Conservation (phyloP, 1,140 invertebrate species). For the Armadillidium nasatum region DNA sequence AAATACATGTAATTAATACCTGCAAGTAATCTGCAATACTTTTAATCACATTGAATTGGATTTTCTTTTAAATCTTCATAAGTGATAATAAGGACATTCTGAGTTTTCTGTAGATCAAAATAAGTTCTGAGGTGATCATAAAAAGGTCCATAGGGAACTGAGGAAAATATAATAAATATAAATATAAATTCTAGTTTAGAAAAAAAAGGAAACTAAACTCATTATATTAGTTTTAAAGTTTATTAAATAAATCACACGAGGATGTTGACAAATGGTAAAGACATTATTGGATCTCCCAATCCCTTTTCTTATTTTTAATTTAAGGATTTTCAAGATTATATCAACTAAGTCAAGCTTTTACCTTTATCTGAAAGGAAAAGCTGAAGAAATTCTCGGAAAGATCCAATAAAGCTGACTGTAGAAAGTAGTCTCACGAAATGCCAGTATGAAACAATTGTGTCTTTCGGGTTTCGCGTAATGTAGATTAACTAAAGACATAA, state of each 20-base stretch:
- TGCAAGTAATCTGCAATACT: conserved; percentile 53
- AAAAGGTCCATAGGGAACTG: conserved; percentile 56
- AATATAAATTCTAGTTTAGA: too few species aligned
- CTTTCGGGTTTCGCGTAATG: conserved; percentile 85
- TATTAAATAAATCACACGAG: too few species aligned
- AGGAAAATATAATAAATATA: conserved; percentile 30
- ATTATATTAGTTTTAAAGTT: too few species aligned
- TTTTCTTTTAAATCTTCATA: conserved; percentile 57
- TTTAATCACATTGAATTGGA: conserved; percentile 49
- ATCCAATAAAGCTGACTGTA: conserved; percentile 57
- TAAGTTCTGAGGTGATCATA: conserved; percentile 55
- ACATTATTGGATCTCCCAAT: too few species aligned
- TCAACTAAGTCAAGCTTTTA: conserved; percentile 43
- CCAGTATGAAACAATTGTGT: conserved; percentile 86
- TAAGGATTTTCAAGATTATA: background rate
- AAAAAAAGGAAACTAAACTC: too few species aligned
- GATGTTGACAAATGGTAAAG: too few species aligned
- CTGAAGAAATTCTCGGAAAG: conserved; percentile 68
- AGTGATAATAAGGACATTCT: conserved; percentile 53
- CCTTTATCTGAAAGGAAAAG: conserved; percentile 52
- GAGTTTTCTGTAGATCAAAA: conserved; percentile 48
- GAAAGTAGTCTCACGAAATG: conserved; percentile 73
- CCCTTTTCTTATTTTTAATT: too few species aligned
- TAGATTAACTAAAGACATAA: conserved; percentile 62
- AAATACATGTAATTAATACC: conserved; percentile 16